Evolutionary conservation across 2,888 invertebrate genomes (phyloP).

Genomic region (Eledone cirrhosa): DNA sequence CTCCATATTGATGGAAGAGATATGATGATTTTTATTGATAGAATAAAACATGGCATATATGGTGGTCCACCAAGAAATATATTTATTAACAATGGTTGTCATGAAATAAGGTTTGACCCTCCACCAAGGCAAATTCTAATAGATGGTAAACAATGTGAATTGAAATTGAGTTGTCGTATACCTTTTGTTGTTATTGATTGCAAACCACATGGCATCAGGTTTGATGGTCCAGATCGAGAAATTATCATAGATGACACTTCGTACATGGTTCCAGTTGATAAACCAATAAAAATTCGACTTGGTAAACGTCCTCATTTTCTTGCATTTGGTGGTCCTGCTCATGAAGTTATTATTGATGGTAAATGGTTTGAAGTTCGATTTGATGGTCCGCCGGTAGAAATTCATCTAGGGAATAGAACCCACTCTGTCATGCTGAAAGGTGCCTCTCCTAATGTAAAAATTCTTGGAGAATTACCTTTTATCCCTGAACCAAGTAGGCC

Average conservation of each 20-base stretch:
- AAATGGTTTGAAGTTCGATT: conserved; percentile 82
- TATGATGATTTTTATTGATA: conserved; percentile 83
- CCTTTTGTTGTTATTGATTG: conserved; percentile 66
- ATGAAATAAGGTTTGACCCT: conserved; percentile 81
- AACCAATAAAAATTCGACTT: conserved; percentile 68
- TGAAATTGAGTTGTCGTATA: conserved; percentile 55
- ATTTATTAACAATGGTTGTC: conserved; percentile 79
- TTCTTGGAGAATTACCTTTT: conserved; percentile 67
- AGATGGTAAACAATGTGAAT: conserved; percentile 60
- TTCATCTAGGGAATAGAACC: conserved; percentile 82
- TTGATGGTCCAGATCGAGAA: conserved; percentile 92
- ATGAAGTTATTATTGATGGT: conserved; percentile 65
- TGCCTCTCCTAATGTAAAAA: conserved; percentile 91
- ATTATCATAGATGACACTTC: conserved; percentile 87
- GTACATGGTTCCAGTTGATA: conserved; percentile 62
- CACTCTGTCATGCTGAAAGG: conserved; percentile 81
- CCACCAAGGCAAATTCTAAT: conserved; percentile 93
- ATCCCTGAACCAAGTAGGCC: background rate
- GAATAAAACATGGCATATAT: conserved; percentile 75
- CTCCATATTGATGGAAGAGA: conserved; percentile 84
- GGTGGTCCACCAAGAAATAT: conserved; percentile 84
- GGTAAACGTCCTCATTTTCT: conserved; percentile 56
- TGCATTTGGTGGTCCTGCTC: conserved; percentile 66
- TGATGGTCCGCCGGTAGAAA: conserved; percentile 84
- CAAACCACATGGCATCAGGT: conserved; percentile 74